phyloP scores from a whole-genome alignment of 2,113 vertebrate species.

The Rousettus leschenaultii region DNA sequence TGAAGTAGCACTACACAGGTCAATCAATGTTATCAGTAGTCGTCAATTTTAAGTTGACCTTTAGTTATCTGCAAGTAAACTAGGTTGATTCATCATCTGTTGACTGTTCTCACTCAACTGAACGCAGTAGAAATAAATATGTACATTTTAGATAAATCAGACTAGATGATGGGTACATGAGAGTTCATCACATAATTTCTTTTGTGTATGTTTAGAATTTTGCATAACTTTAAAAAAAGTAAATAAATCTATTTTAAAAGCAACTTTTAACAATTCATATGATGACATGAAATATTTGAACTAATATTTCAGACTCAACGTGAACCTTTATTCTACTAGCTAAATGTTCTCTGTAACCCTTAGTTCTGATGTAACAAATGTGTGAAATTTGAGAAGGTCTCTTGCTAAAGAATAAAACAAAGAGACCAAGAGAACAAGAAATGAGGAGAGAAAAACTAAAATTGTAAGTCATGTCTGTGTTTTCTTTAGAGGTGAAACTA shows the following conservation, averaged over 20 bases:
- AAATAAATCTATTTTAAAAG: not conserved
- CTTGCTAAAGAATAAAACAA: slow-evolving; percentile 20
- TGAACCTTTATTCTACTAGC: not conserved
- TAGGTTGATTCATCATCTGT: not conserved
- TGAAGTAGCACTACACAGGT: not conserved
- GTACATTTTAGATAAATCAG: not conserved
- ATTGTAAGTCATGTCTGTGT: not conserved
- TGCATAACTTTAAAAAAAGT: not conserved
- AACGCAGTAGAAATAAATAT: not conserved
- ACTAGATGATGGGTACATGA: not conserved
- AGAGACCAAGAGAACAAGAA: not conserved
- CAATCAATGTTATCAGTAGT: not conserved
- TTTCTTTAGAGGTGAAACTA: slow-evolving; percentile 37
- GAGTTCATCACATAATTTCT: not conserved
- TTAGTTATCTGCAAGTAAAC: not conserved
- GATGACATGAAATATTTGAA: not conserved
- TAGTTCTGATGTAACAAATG: not conserved
- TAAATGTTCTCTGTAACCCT: not conserved
- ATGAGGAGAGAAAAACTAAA: not conserved
- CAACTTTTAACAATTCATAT: not conserved
- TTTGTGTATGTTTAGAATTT: slow-evolving; percentile 3
- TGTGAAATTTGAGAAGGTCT: not conserved
- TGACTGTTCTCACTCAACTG: not conserved
- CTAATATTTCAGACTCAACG: not conserved
- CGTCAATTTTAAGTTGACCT: not conserved